phyloP scores from a whole-genome alignment of 2,797 vertebrate species.

The Myiotriccus ornatus region DNA sequence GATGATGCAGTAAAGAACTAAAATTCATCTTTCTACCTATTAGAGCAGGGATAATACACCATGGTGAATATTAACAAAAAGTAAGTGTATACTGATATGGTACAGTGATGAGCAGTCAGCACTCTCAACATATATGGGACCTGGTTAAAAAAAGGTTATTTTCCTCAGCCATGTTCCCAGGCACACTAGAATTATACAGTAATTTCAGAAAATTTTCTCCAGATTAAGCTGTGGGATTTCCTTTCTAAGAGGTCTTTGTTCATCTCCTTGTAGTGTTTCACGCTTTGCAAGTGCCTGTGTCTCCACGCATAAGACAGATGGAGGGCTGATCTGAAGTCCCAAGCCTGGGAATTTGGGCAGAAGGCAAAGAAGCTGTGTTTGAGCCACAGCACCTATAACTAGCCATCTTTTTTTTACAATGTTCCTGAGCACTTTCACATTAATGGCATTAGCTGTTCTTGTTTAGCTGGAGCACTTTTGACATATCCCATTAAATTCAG shows the following conservation, averaged over 20 bases:
- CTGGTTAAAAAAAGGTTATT: neutral
- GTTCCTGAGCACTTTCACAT: neutral
- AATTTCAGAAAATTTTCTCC: neutral
- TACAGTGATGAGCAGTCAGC: neutral
- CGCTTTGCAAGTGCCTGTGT: neutral
- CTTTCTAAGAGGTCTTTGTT: neutral
- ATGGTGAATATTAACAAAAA: neutral
- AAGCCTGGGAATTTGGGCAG: neutral
- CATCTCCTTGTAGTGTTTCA: neutral
- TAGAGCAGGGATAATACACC: neutral
- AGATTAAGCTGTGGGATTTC: neutral
- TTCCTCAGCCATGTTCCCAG: neutral
- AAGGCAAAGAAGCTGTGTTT: neutral
- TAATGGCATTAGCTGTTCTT: neutral
- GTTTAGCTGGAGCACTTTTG: neutral
- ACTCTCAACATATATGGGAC: fast-evolving
- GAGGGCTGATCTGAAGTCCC: neutral
- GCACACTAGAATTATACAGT: neutral
- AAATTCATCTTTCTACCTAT: neutral
- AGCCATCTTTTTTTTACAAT: neutral
- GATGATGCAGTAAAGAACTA: neutral
- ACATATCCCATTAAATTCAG: neutral
- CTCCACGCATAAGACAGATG: neutral
- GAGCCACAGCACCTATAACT: neutral
- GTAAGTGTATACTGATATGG: neutral